These are phyloP conservation scores for Masticophis lateralis DNA, from an alignment of 2,797 vertebrate species.

Conservation along the genomic window DNA sequence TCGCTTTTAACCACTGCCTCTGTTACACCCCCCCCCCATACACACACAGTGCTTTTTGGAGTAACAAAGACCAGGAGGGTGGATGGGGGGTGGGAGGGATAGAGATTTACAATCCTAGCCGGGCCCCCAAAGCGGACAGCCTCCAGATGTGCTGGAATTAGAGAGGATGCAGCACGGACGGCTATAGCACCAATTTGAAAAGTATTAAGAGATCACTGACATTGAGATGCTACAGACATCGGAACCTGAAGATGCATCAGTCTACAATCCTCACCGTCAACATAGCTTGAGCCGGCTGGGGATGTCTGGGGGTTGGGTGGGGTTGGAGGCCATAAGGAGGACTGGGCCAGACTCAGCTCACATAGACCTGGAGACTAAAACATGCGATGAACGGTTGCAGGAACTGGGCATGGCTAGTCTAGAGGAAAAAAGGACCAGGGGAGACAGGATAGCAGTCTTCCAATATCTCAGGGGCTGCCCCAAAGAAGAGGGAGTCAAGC, in stretches of 20 bases:
- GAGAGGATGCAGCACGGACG: neutral
- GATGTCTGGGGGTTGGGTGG: neutral
- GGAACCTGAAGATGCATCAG: neutral
- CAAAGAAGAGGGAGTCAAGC: neutral
- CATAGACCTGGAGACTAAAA: neutral
- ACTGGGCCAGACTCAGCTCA: neutral
- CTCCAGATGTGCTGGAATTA: neutral
- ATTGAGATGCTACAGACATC: neutral
- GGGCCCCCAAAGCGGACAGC: neutral
- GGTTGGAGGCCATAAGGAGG: neutral
- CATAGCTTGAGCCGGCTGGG: neutral
- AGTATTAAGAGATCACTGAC: neutral
- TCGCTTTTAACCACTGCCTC: neutral
- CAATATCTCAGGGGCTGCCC: neutral
- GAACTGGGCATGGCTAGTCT: neutral
- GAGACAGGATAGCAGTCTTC: neutral
- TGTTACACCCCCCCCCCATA: neutral
- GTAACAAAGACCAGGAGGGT: neutral
- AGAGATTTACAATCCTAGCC: neutral
- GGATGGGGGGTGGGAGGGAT: neutral
- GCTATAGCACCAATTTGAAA: neutral
- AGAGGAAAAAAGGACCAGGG: accelerated
- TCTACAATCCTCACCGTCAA: neutral
- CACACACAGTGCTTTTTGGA: neutral
- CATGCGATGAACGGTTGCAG: neutral